Conservation (phyloP, 2,113 vertebrate species). For the Zosterops japonicus region DNA sequence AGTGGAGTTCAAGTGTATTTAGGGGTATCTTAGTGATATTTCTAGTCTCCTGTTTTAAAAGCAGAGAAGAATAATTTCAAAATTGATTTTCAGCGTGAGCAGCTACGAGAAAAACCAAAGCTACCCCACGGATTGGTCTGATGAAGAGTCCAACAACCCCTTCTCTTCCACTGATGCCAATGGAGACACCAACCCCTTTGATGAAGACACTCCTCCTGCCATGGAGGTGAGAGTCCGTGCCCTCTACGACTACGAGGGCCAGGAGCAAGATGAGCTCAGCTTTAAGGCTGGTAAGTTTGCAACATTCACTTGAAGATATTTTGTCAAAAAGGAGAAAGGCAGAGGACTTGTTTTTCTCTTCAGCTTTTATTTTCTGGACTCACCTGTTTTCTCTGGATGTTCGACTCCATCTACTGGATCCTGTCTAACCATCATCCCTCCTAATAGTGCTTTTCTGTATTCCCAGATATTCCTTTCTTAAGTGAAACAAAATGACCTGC, state of each 20-base stretch:
- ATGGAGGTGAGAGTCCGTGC: conserved; percentile 87
- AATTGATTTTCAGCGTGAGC: conserved; percentile 75
- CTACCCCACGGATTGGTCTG: conserved; percentile 86
- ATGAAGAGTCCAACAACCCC: conserved; percentile 90
- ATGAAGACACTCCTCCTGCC: conserved; percentile 81
- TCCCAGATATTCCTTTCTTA: background rate
- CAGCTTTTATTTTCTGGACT: background rate
- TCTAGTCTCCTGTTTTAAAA: background rate
- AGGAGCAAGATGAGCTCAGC: conserved; percentile 96
- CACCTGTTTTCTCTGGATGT: background rate
- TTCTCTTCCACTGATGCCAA: conserved; percentile 85
- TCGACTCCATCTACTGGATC: background rate
- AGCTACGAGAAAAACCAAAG: conserved; percentile 85
- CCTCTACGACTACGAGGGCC: conserved; percentile 95
- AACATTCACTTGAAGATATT: background rate
- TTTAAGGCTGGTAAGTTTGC: conserved; percentile 88
- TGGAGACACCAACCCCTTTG: conserved; percentile 92
- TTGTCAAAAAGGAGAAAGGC: background rate
- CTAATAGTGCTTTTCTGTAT: background rate
- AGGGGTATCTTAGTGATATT: background rate
- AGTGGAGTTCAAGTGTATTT: background rate
- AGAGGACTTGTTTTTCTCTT: background rate
- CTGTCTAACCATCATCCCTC: background rate
- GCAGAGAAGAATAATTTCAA: background rate
- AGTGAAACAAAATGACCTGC: background rate